Conservation (phyloP, 2,797 vertebrate species). For the Gymnocypris eckloni region DNA sequence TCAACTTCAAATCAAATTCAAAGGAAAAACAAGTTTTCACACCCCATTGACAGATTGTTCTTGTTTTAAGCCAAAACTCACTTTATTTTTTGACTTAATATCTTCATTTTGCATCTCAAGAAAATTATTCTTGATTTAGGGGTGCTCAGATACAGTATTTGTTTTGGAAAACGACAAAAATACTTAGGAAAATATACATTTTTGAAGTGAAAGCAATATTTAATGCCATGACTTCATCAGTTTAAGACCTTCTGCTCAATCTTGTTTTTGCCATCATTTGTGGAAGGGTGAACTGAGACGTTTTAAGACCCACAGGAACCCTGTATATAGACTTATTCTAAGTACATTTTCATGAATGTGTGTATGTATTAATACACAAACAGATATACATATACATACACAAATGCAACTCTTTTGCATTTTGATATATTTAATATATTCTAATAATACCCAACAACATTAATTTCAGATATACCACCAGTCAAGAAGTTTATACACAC, state of each 20-base stretch:
- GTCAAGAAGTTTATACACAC: background rate
- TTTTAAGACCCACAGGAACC: background rate
- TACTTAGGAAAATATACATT: background rate
- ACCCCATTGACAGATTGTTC: background rate
- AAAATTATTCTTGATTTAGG: background rate
- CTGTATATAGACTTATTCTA: background rate
- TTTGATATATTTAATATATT: no score
- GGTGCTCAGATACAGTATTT: background rate
- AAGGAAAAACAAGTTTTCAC: no score
- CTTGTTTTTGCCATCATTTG: background rate
- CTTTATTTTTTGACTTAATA: background rate
- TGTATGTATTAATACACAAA: background rate
- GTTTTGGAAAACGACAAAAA: background rate
- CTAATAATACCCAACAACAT: no score
- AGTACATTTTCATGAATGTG: background rate
- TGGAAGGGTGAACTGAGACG: no score
- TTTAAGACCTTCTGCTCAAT: background rate
- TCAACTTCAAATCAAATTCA: no score
- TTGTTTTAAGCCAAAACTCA: background rate
- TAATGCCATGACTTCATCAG: background rate
- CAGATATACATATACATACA: background rate
- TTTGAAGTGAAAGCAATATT: background rate
- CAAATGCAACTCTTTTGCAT: no score
- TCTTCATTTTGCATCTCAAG: background rate
- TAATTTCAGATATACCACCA: background rate